phyloP scores from a whole-genome alignment of 92 coral and sea anemone species.

The Parazoanthus atlanticus region DNA sequence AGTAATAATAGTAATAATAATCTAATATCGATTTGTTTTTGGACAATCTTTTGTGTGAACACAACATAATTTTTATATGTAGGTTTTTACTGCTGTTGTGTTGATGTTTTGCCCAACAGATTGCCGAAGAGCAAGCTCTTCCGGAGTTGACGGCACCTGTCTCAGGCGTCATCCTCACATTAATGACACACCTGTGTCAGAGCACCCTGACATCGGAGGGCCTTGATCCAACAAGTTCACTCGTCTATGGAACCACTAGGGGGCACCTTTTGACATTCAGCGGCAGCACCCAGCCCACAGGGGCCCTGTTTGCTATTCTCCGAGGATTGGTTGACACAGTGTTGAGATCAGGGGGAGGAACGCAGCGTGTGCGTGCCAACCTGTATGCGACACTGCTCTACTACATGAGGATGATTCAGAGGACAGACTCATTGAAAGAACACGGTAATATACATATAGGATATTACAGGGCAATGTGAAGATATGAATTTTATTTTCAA shows the following conservation, averaged over 20 bases:
- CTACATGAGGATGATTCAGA: conserved; percentile 91
- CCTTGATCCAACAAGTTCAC: conserved; percentile 44
- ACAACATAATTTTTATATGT: no score
- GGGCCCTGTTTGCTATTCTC: conserved; percentile 83
- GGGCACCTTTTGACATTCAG: conserved; percentile 52
- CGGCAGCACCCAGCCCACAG: conserved; percentile 75
- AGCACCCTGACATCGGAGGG: conserved; percentile 72
- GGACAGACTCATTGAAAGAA: conserved; percentile 62
- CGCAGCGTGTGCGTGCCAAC: conserved; percentile 94
- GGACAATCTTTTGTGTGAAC: no score
- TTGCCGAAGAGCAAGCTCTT: conserved; percentile 85
- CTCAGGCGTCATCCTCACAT: conserved; percentile 88
- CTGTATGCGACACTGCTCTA: conserved; percentile 92
- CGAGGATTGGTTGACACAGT: conserved; percentile 90
- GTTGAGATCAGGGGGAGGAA: conserved; percentile 90
- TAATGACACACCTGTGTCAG: conserved; percentile 92
- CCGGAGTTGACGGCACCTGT: conserved; percentile 91
- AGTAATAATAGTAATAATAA: no score
- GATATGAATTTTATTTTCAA: no score
- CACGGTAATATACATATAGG: conserved; percentile 48
- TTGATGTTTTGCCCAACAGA: conserved; percentile 43
- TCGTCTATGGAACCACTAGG: conserved; percentile 43
- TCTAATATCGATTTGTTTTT: not conserved
- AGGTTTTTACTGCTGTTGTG: no score
- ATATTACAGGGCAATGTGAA: not conserved